A percentile compares a stretch with the other conserved stretches of the same genome.
Evolutionary conservation across 1,140 invertebrate genomes (phyloP).

Genomic region (Aphidius ervi): DNA sequence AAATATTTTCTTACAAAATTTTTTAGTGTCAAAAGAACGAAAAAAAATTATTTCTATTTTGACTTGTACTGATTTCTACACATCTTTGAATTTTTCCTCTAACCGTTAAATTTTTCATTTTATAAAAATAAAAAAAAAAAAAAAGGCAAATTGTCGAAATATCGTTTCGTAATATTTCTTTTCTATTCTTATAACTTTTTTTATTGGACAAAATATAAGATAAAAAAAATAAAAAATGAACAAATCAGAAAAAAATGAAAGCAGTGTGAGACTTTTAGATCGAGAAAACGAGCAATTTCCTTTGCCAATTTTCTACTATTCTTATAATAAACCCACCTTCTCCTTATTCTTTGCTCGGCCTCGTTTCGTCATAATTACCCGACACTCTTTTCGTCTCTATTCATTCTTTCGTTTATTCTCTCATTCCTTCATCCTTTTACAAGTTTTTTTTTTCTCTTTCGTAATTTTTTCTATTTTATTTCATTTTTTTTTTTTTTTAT

Average conservation of each 20-base stretch:
- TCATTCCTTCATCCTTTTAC: neutral
- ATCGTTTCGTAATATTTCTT: conserved; percentile 7
- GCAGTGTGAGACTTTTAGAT: neutral
- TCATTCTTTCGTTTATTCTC: neutral
- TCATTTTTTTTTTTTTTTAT: too few relatives aligned
- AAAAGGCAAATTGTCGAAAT: conserved; percentile 14
- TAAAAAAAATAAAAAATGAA: neutral
- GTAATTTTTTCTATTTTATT: too few relatives aligned
- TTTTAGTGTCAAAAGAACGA: too few relatives aligned
- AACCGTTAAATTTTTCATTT: too few relatives aligned
- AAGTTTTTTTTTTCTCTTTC: neutral
- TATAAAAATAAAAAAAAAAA: conserved; percentile 10
- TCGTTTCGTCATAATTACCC: conserved; percentile 14
- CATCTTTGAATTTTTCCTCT: too few relatives aligned
- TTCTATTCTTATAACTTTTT: neutral
- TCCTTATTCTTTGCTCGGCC: conserved; percentile 12
- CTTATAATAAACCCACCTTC: conserved; percentile 14
- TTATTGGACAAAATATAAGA: neutral
- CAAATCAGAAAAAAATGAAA: neutral
- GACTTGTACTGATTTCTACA: too few relatives aligned
- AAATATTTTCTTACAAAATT: too few relatives aligned
- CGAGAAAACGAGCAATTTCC: conserved; percentile 17
- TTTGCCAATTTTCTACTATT: conserved; percentile 14
- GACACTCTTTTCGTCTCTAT: neutral
- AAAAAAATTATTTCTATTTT: too few relatives aligned